These are phyloP conservation scores for Drosophila jambulina DNA, from an alignment of 1,140 invertebrate species.

Conservation along the genomic window DNA sequence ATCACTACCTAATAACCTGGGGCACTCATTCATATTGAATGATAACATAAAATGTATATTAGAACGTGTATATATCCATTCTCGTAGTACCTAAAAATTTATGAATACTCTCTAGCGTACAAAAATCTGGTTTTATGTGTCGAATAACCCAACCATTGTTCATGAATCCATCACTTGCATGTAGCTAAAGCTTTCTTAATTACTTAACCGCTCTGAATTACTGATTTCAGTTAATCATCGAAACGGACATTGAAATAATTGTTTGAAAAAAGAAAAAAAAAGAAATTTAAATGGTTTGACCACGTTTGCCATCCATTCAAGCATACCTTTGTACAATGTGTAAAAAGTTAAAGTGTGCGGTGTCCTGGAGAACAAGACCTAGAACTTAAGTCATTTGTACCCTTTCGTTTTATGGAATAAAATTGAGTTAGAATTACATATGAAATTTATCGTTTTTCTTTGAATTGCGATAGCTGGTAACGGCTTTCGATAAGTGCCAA, in stretches of 20 bases:
- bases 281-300: conserved; percentile 23
- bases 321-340: conserved; percentile 61
- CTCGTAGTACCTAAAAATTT: conserved; percentile 37
- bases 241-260: conserved; percentile 80
- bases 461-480: neutral
- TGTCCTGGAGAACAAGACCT: conserved; percentile 47
- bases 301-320: conserved; percentile 38
- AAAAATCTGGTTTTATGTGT: conserved; percentile 3
- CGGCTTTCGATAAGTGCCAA: neutral
- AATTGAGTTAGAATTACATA: conserved; percentile 50
- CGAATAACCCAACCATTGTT: conserved; percentile 15
- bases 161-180: conserved; percentile 19
- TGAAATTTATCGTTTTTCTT: conserved; percentile 3
- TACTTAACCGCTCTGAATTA: conserved; percentile 37
- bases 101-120: conserved; percentile 19
- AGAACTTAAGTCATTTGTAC: conserved; percentile 68
- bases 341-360: conserved; percentile 55
- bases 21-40: conserved; percentile 79
- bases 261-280: conserved; percentile 35
- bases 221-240: conserved; percentile 75
- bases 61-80: conserved; percentile 47
- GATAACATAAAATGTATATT: conserved; percentile 42
- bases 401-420: conserved; percentile 60
- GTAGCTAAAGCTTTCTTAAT: conserved; percentile 35
- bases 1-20: conserved; percentile 29